These are phyloP conservation scores for Margarornis squamiger DNA, from an alignment of 2,797 vertebrate genomes.

Conservation along the genomic window DNA sequence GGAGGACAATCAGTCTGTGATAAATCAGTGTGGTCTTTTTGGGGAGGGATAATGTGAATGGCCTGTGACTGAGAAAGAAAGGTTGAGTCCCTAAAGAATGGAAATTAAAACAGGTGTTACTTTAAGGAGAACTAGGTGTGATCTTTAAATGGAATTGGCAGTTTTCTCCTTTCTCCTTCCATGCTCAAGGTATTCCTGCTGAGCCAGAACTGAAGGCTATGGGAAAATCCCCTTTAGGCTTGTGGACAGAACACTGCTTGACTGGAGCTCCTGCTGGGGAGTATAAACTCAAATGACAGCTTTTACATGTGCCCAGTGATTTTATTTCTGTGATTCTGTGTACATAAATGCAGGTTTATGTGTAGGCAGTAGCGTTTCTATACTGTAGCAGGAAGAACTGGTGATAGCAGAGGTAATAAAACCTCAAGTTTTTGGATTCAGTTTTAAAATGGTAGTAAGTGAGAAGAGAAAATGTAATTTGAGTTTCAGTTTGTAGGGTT, in stretches of 20 bases:
- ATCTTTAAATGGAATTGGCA: neutral
- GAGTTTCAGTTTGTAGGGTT: neutral
- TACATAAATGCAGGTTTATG: neutral
- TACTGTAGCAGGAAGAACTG: neutral
- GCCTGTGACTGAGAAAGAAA: neutral
- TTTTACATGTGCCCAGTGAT: neutral
- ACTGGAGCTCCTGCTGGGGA: neutral
- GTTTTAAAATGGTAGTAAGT: neutral
- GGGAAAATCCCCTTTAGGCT: neutral
- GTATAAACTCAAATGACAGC: neutral
- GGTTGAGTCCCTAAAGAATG: neutral
- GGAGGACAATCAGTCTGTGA: neutral
- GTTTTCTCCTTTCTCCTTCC: neutral
- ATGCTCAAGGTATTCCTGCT: neutral
- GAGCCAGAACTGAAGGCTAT: neutral
- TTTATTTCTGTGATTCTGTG: neutral
- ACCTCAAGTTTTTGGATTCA: neutral
- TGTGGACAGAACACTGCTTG: neutral
- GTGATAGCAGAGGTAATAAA: neutral
- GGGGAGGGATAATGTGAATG: neutral
- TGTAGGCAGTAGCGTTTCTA: neutral
- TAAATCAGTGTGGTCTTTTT: neutral
- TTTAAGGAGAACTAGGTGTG: neutral
- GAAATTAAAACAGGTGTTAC: neutral
- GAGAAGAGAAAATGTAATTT: neutral